Evolutionary conservation across 2,113 vertebrate genomes (phyloP).

Genomic region (Morphnarchus princeps): DNA sequence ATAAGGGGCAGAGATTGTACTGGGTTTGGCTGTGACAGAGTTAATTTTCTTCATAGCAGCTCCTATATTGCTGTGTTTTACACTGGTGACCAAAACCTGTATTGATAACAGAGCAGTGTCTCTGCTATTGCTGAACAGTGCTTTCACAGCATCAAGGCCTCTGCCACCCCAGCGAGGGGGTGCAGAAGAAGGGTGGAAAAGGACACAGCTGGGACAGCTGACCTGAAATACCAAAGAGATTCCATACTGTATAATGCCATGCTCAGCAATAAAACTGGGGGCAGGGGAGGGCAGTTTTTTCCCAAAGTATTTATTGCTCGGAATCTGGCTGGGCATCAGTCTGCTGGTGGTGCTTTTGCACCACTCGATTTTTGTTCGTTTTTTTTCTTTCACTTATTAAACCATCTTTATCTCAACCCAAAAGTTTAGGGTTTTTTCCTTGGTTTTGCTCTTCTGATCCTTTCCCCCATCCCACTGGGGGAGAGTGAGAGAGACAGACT

Average conservation of each 20-base stretch:
- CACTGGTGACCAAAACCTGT: neutral
- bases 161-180: neutral
- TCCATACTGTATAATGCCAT: neutral
- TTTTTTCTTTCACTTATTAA: neutral
- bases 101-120: neutral
- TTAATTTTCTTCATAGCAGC: neutral
- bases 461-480: neutral
- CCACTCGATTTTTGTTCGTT: neutral
- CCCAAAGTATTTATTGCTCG: neutral
- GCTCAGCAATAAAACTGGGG: neutral
- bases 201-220: conserved; percentile 55
- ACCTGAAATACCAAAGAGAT: conserved; percentile 36
- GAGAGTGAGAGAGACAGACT: neutral
- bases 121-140: neutral
- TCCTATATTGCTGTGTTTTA: neutral
- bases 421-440: neutral
- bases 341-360: neutral
- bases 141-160: neutral
- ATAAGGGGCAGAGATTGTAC: neutral
- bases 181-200: neutral
- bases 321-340: neutral
- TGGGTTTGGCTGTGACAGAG: neutral
- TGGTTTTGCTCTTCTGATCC: neutral
- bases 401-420: neutral
- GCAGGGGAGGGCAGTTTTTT: neutral